Conservation (phyloP, 1,140 invertebrate species). For the Planococcus citri region DNA sequence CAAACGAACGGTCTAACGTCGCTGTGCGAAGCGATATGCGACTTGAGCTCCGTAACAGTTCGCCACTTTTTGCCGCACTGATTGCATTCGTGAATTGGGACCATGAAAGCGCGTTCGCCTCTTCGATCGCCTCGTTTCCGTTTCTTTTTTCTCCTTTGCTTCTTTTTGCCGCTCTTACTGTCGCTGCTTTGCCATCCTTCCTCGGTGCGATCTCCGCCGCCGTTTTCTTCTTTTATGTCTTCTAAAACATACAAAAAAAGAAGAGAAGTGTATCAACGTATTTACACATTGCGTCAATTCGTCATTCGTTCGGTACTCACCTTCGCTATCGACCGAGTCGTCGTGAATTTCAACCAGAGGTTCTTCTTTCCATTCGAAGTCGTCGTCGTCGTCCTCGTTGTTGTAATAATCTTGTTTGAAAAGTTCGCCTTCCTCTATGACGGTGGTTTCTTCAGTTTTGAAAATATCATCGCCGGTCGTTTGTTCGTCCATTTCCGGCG, state of each 20-base stretch:
- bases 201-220: background rate
- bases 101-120: constrained; percentile 25
- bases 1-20: constrained; percentile 39
- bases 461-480: background rate
- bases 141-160: constrained; percentile 21
- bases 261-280: background rate
- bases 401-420: constrained; percentile 1
- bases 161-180: constrained; percentile 15
- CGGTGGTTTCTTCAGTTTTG: background rate
- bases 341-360: background rate
- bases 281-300: background rate
- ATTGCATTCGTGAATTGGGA: constrained; percentile 29
- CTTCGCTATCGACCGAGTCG: background rate
- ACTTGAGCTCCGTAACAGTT: constrained; percentile 34
- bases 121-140: constrained; percentile 22
- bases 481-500: background rate
- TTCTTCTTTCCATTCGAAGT: constrained; percentile 22
- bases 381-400: constrained; percentile 12
- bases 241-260: background rate
- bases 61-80: constrained; percentile 36
- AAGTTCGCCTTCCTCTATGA: background rate
- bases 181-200: constrained; percentile 10
- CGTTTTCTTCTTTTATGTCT: constrained; percentile 6
- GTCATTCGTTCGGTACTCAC: too few relatives aligned
- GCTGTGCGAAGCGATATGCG: constrained; percentile 36